Base-by-base conservation (phyloP, 2,797 vertebrate genomes). In the Neoniphon sammara region DNA sequence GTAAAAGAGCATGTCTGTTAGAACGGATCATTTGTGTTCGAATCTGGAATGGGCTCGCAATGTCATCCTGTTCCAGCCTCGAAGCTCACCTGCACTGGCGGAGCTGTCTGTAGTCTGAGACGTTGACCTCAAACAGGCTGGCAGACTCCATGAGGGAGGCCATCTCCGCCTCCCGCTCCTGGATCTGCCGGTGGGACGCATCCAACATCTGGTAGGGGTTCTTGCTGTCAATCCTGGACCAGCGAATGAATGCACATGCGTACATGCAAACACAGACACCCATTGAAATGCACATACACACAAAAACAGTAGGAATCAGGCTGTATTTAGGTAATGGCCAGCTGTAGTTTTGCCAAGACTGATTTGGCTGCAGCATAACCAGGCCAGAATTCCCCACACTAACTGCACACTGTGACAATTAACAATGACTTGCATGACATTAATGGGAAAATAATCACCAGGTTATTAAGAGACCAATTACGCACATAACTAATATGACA, bases 31-130 rank as follows among this genome's bases (percentile, higher is more conserved):
- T 77, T 65, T 30, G 63, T 81, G 25, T 81, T 42, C 2, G 23
- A 17, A 73, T 68, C 25, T 81, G 78, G 69, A 47, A 54, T 18
- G 0, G 47, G 46, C n/a, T 47, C 0, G 44, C 14, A 50, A 2
- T 31, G 23, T 47, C 54, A 67, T 21, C 62, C 70, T 23, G 53
- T 64, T 57, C 12, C 64, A 59, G 52, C 61, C 46, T 5, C 15
- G 2, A 20, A 70, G 36, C 54, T 86, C 91, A 97, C 79, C 96
- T 94, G 93, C 98, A 98, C 85, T 97, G 96, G 72, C 88, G 93
- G 73, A 99, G 93, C 47, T 97, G 97, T 88, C 93, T 97, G 67
- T 94, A 98, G 65, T 98, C 96, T 0, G 96, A 93, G 61, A 96
- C 67, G 0, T 34, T 94, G 88, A 99, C 95, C 92, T 99, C 98